Percentiles rank a stretch among this genome's conserved stretches.
Evolutionary conservation across 2,888 invertebrate genomes (phyloP).

Genomic region (Pardosa pseudoannulata): DNA sequence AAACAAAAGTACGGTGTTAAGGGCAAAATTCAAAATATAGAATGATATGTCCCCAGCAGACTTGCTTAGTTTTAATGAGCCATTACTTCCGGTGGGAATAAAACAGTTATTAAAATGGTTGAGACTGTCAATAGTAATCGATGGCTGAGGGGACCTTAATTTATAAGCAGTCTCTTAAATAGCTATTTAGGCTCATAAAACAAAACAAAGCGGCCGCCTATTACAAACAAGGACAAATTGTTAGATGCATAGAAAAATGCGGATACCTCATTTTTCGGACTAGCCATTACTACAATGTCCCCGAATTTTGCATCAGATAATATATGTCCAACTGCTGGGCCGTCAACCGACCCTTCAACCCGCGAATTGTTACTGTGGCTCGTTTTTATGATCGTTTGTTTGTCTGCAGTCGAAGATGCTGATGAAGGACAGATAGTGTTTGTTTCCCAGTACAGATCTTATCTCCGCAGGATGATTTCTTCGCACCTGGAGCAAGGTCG

Average conservation of each 20-base stretch:
- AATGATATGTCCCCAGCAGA: too few relatives aligned
- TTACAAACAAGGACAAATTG: conserved; percentile 68
- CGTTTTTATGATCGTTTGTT: conserved; percentile 70
- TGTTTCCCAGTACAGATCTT: conserved; percentile 62
- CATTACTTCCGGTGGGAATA: not conserved
- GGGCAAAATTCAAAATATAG: too few relatives aligned
- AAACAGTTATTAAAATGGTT: not conserved
- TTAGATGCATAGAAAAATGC: conserved; percentile 38
- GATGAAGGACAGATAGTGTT: conserved; percentile 62
- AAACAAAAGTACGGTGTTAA: too few relatives aligned
- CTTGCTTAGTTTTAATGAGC: not conserved
- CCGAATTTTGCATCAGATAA: conserved; percentile 64
- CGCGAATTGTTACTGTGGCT: conserved; percentile 52
- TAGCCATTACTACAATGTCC: conserved; percentile 39
- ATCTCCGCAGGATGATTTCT: conserved; percentile 60
- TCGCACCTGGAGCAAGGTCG: conserved; percentile 60
- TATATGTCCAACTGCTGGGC: conserved; percentile 41
- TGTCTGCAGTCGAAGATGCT: conserved; percentile 49
- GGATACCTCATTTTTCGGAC: conserved; percentile 31
- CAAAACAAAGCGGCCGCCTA: conserved; percentile 54
- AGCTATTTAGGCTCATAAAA: conserved; percentile 46
- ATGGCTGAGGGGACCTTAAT: conserved; percentile 13
- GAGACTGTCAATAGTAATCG: not conserved
- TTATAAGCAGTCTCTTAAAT: conserved; percentile 37
- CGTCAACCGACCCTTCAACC: conserved; percentile 65